Evolutionary conservation across 2,113 vertebrate species (phyloP), one percentile per base, ranked within the genome.

Genomic region (Seriola rivoliana): DNA sequence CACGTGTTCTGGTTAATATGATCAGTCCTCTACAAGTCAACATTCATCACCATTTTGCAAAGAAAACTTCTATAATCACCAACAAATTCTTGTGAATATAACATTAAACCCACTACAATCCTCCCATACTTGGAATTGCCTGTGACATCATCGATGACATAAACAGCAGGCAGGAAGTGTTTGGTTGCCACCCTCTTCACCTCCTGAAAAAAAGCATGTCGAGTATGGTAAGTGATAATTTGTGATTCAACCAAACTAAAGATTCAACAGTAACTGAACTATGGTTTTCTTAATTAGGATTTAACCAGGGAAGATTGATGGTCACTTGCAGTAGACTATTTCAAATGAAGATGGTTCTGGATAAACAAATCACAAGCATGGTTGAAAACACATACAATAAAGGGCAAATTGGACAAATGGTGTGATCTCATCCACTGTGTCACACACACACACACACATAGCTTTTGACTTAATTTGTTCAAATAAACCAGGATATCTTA

Each of bases 91-190:
- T 50, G n/a, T 46, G 6, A 25, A 1, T 2, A 8, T 44, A 2
- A 44, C 4, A 48, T 46, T 1, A 46, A 23, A 40, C 19, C 21
- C 3, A 4, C 21, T n/a, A 1, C 0, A 10, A 46, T 46, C n/a
- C 64, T 3, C 23, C 42, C 14, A 16, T 19, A 67, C 42, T 67
- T 67, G 23, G 42, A 46, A 17, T 4, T 16, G 14, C 42, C 42
- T 1, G 2, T 67, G 64, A 67, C 8, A 46, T 50, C 44, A 68
- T 10, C 0, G 9, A 68, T 50, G 44, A 50, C 44, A 52, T 52
- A 29, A 52, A 4, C 23, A 48, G 25, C 44, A 50, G 23, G 9
- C 66, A 69, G 46, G 66, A 69, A 69, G 29, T 69, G 66, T 69
- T 52, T 52, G 66, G 46, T 13, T 36, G 66, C 46, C 8, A 10